phyloP scores from a whole-genome alignment of 2,113 vertebrate species.

The Ammodytes dubius region DNA sequence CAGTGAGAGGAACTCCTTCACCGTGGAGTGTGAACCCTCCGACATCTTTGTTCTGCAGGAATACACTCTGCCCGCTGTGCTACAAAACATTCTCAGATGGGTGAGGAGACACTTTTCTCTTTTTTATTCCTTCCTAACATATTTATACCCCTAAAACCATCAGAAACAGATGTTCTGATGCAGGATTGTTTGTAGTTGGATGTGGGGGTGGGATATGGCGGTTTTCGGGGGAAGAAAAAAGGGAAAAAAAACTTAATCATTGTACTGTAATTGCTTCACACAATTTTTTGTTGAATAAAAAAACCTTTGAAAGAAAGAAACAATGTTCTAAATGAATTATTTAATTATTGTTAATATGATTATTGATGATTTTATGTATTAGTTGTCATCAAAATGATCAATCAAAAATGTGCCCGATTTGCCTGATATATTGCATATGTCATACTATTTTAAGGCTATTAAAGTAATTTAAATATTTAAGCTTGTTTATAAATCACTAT shows the following conservation, averaged over 20 bases:
- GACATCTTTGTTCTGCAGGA: slow-evolving; percentile 92
- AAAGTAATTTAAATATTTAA: neutral
- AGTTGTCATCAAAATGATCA: too few species aligned
- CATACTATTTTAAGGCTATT: neutral
- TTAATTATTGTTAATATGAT: neutral
- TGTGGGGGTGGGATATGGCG: too few species aligned
- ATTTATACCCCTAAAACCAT: neutral
- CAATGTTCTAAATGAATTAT: neutral
- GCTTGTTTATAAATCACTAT: neutral
- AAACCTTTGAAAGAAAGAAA: too few species aligned
- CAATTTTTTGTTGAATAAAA: too few species aligned
- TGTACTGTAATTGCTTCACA: too few species aligned
- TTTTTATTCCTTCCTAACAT: neutral
- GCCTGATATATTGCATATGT: neutral
- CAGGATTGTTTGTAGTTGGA: too few species aligned
- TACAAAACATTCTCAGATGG: slow-evolving; percentile 86
- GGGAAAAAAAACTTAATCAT: too few species aligned
- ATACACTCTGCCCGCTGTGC: slow-evolving; percentile 88
- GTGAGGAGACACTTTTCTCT: slow-evolving; percentile 76
- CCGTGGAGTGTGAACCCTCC: slow-evolving; percentile 92
- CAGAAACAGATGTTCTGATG: neutral
- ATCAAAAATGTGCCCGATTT: too few species aligned
- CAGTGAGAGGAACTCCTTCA: slow-evolving; percentile 92
- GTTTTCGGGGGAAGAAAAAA: too few species aligned
- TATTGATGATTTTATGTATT: too few species aligned